Conservation (phyloP, 2,888 invertebrate species). For the Cryptosula pallasiana region DNA sequence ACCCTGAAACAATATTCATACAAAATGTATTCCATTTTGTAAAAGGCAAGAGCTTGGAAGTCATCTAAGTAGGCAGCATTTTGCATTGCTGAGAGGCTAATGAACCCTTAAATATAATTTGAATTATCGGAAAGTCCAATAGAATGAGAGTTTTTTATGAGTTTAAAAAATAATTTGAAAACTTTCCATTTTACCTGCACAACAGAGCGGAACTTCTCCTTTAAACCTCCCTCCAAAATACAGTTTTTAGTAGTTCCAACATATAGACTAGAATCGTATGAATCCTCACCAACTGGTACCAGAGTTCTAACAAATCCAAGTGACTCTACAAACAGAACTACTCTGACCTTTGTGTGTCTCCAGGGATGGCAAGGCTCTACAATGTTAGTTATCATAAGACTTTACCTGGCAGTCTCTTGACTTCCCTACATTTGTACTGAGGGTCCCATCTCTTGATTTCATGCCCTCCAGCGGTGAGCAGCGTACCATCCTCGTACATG, state of each 20-base stretch:
- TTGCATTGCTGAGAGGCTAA: too few species aligned
- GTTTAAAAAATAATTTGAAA: neutral
- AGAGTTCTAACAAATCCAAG: constrained; percentile 82
- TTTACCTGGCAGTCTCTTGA: neutral
- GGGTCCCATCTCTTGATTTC: constrained; percentile 92
- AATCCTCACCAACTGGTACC: constrained; percentile 73
- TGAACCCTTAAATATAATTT: too few species aligned
- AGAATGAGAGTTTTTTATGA: neutral
- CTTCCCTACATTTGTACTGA: constrained; percentile 76
- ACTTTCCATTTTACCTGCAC: constrained; percentile 38
- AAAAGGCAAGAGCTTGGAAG: too few species aligned
- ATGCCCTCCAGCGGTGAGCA: constrained; percentile 72
- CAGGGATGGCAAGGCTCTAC: too few species aligned
- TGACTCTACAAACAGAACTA: too few species aligned
- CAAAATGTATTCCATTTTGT: too few species aligned
- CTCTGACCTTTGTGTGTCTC: too few species aligned
- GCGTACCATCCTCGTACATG: constrained; percentile 82
- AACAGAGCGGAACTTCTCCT: constrained; percentile 77
- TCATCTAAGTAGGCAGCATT: too few species aligned
- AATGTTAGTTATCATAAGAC: too few species aligned
- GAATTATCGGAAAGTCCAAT: too few species aligned
- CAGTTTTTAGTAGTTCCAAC: constrained; percentile 85
- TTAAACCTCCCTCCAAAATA: constrained; percentile 82
- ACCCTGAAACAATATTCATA: constrained; percentile 81
- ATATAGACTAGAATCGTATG: constrained; percentile 84